Percentiles rank a stretch among this genome's conserved stretches.
Conservation (phyloP, 1,140 invertebrate species). For the Bombus pyrosoma region DNA sequence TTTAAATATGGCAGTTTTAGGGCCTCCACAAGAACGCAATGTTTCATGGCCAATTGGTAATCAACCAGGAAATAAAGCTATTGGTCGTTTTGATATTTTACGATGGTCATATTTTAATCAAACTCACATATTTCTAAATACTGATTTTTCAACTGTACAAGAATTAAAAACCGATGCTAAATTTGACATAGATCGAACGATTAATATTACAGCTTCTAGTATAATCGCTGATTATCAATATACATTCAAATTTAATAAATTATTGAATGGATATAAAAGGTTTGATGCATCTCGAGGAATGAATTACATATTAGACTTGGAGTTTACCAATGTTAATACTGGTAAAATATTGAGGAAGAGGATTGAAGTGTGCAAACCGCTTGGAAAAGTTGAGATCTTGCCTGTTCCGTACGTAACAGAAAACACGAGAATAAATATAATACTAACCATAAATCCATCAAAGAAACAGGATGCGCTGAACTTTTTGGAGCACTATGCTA, state of each 20-base stretch:
- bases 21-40: slow-evolving; percentile 82
- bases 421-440: slow-evolving; percentile 89
- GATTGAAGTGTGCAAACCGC: slow-evolving; percentile 89
- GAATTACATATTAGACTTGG: slow-evolving; percentile 93
- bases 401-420: slow-evolving; percentile 96
- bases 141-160: slow-evolving; percentile 86
- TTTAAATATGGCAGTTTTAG: slow-evolving; percentile 73
- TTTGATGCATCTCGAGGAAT: slow-evolving; percentile 95
- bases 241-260: slow-evolving; percentile 82
- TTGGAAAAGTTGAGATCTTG: slow-evolving; percentile 92
- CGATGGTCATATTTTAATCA: slow-evolving; percentile 93
- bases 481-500: slow-evolving; percentile 89
- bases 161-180: slow-evolving; percentile 85
- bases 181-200: slow-evolving; percentile 86
- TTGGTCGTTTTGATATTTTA: slow-evolving; percentile 92
- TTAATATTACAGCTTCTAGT: slow-evolving; percentile 84
- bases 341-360: slow-evolving; percentile 79
- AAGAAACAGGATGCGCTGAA: slow-evolving; percentile 83
- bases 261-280: slow-evolving; percentile 92
- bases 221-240: slow-evolving; percentile 84
- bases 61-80: slow-evolving; percentile 86
- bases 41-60: slow-evolving; percentile 92
- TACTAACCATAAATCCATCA: slow-evolving; percentile 86
- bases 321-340: slow-evolving; percentile 79
- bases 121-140: slow-evolving; percentile 90